Evolutionary conservation across 2,113 vertebrate genomes (phyloP).

Genomic region (Corydoras maculifer): DNA sequence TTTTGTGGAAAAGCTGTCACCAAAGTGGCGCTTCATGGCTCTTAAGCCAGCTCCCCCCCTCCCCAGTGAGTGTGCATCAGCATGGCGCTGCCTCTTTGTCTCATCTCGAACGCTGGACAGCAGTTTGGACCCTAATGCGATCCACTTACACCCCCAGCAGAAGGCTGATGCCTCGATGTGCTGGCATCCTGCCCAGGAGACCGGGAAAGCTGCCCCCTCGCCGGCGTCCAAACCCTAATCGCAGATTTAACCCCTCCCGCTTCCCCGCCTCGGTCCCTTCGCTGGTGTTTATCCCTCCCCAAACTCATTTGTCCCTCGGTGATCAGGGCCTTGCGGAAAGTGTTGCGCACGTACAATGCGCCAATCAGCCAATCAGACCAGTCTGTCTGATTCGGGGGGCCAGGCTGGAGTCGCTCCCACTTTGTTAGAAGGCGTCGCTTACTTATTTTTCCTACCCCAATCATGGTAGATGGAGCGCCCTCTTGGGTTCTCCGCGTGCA

Average conservation of each 20-base stretch:
- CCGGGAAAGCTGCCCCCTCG: conserved; percentile 3
- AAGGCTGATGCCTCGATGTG: conserved; percentile 28
- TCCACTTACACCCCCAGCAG: conserved; percentile 34
- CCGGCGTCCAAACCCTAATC: conserved; percentile 18
- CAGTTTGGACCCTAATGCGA: conserved; percentile 19
- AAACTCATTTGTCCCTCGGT: background rate
- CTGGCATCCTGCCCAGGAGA: conserved; percentile 21
- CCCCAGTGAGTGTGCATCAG: background rate
- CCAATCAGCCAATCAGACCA: conserved; percentile 25
- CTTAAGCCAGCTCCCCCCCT: background rate
- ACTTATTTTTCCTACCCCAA: too few species aligned
- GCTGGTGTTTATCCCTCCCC: background rate
- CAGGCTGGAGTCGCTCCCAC: conserved; percentile 15
- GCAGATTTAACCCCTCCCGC: conserved; percentile 24
- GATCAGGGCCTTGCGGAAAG: conserved; percentile 8
- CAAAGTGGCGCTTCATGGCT: conserved; percentile 3
- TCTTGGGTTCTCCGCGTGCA: too few species aligned
- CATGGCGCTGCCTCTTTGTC: conserved; percentile 15
- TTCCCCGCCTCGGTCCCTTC: background rate
- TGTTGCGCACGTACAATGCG: background rate
- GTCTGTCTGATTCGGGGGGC: conserved; percentile 24
- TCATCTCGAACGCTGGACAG: conserved; percentile 3
- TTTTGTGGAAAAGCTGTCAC: conserved; percentile 1
- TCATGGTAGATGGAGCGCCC: too few species aligned
- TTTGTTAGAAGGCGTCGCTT: background rate